Percentiles rank a stretch among this genome's conserved stretches.
These are phyloP conservation scores for Bruchidius siliquastri DNA, from an alignment of 2,888 invertebrate species.

Conservation along the genomic window DNA sequence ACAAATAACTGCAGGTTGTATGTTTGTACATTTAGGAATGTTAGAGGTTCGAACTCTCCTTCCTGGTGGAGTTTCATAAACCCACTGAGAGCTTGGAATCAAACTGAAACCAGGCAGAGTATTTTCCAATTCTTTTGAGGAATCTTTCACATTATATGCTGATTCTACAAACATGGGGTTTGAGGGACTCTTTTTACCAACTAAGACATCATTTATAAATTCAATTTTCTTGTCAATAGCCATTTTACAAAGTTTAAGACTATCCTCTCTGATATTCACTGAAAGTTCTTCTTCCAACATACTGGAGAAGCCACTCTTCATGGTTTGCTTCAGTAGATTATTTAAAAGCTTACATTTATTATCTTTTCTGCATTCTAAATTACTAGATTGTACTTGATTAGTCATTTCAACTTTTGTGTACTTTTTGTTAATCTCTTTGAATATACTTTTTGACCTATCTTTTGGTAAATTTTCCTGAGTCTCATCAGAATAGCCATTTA, in stretches of 20 bases:
- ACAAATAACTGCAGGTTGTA: conserved; percentile 23
- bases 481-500: not conserved
- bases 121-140: not conserved
- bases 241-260: not conserved
- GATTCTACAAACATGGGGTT: not conserved
- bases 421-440: conserved; percentile 24
- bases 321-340: no score
- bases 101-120: conserved; percentile 6
- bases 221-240: not conserved
- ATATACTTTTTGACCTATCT: conserved; percentile 25
- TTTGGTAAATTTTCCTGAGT: not conserved
- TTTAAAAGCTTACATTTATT: no score
- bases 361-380: not conserved
- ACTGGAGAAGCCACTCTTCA: not conserved
- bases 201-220: not conserved
- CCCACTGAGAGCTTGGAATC: conserved; percentile 22
- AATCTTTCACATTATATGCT: not conserved
- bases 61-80: conserved; percentile 25
- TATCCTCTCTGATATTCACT: not conserved
- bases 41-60: conserved; percentile 18
- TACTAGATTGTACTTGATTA: not conserved
- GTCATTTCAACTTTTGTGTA: conserved; percentile 10
- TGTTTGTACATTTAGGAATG: conserved; percentile 13
- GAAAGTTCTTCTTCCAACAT: not conserved
- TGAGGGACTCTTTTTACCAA: not conserved